Evolutionary conservation across 2,113 vertebrate species (phyloP), one percentile per base, ranked within the genome.

Genomic region (Martes martes): DNA sequence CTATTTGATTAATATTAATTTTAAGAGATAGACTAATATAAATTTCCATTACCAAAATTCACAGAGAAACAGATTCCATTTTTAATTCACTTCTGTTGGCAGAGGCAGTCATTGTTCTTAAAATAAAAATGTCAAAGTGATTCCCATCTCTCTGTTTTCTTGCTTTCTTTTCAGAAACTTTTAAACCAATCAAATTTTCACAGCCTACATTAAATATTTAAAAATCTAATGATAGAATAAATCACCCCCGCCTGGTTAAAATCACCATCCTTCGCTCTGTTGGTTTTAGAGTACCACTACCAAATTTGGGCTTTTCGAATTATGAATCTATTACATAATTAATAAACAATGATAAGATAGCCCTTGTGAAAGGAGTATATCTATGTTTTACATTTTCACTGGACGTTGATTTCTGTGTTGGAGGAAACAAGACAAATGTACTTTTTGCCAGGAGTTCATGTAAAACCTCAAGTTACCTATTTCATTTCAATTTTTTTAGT

Each of bases 151-250:
- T 81, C 4, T 67, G 18, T 74, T 89, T 42, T 61, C 15, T 42
- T 61, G n/a, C 73, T 89, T 50, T 94, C 45, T 89, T 42, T 52
- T 78, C 61, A 83, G 36, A 84, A 42, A 94, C 15, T 61, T 95
- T 89, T 52, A 55, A 55, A 31, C 21, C 52, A 42, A 67, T 47
- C 61, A 82, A 47, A n/a, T 26, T 73, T 85, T 63, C 19, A 31
- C 7, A 18, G 50, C 21, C 21, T 59, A 65, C 57, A n/a, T 79
- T 91, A 83, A 93, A 26, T 91, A 19, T 86, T 88, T 93, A 94
- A 39, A 89, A 84, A 81, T 96, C 65, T 82, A 87, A 36, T 88
- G 80, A 59, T 71, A 88, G 92, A 92, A 88, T 59, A 80, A 59
- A 55, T 63, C 11, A 80, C 15, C 8, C 13, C 6, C 78, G 31